Percentiles rank a stretch among this genome's conserved stretches.
Evolutionary conservation across 1,140 invertebrate genomes (phyloP).

Genomic region (Muscidifurax raptorellus): DNA sequence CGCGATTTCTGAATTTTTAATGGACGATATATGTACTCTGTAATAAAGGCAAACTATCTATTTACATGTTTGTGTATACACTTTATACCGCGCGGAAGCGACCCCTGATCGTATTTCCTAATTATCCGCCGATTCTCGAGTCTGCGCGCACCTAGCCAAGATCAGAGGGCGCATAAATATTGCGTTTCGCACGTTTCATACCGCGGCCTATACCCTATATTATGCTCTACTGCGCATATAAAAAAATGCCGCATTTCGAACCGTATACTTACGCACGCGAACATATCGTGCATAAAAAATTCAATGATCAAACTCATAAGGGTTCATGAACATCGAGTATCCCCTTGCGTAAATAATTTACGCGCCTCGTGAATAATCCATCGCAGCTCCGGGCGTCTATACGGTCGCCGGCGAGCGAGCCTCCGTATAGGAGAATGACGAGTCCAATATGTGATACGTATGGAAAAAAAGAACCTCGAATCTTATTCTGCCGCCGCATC

Average conservation of each 20-base stretch:
- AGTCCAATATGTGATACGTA: neutral
- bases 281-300: conserved; percentile 37
- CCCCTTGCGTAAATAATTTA: conserved; percentile 2
- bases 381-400: neutral
- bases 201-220: too few relatives aligned
- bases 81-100: too few relatives aligned
- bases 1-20: too few relatives aligned
- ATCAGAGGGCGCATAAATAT: neutral
- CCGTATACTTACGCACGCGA: neutral
- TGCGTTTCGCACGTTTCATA: neutral
- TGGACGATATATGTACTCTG: too few relatives aligned
- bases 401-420: neutral
- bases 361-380: neutral
- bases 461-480: neutral
- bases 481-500: too few relatives aligned
- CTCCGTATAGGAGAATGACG: neutral
- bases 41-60: too few relatives aligned
- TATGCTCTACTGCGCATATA: neutral
- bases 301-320: conserved; percentile 44
- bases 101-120: neutral
- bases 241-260: conserved; percentile 15
- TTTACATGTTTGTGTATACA: too few relatives aligned
- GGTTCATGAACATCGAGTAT: conserved; percentile 2
- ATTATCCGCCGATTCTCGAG: neutral
- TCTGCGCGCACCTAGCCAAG: neutral